Evolutionary conservation across 2,797 vertebrate genomes (phyloP).

Genomic region (Dendrocincla fuliginosa): DNA sequence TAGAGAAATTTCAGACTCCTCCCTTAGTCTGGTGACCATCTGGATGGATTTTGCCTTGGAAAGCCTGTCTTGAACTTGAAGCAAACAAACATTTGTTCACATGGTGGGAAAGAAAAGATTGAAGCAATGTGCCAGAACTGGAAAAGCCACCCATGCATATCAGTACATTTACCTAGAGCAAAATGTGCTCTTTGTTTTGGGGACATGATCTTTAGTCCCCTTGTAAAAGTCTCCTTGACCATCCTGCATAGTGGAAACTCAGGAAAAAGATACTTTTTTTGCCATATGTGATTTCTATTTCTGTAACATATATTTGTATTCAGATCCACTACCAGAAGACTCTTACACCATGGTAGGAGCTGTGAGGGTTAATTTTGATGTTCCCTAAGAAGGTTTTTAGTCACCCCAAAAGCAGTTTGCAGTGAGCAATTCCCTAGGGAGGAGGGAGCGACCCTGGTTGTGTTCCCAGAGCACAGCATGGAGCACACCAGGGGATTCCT

Average conservation of each 20-base stretch:
- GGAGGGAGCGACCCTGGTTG: not conserved
- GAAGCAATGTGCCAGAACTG: conserved; percentile 5
- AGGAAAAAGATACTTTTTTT: not conserved
- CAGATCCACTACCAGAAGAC: not conserved
- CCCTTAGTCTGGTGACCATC: conserved; percentile 53
- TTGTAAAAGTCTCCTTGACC: not conserved
- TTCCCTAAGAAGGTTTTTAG: not conserved
- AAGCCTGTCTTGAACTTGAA: conserved; percentile 44
- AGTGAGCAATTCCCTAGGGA: too few relatives aligned
- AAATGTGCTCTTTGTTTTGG: not conserved
- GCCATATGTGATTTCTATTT: not conserved
- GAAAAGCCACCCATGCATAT: not conserved
- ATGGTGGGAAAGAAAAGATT: conserved; percentile 1
- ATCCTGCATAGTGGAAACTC: not conserved
- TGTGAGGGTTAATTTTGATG: not conserved
- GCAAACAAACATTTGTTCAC: conserved; percentile 53
- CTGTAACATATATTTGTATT: not conserved
- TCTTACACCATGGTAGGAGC: not conserved
- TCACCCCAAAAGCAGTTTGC: not conserved
- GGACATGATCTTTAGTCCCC: not conserved
- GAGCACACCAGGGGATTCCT: not conserved
- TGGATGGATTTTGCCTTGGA: conserved; percentile 60
- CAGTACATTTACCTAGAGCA: conserved; percentile 15
- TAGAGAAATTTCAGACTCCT: conserved; percentile 24
- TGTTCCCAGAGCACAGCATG: rapidly evolving